These are phyloP conservation scores for Chromis chromis DNA, from an alignment of 2,797 vertebrate species.

Conservation along the genomic window DNA sequence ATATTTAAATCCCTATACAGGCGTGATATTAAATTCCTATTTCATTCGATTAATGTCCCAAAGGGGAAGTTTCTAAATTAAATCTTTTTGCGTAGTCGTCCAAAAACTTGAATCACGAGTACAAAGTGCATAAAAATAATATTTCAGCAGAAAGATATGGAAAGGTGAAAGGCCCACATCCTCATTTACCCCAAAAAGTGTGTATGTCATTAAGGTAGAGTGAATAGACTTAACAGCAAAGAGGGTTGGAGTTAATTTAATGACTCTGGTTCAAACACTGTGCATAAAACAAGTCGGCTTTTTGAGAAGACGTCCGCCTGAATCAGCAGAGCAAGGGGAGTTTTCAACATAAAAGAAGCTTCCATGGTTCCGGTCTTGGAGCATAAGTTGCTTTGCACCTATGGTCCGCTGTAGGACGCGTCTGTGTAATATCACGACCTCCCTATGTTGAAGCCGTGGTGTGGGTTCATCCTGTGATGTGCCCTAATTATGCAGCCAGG, in stretches of 20 bases:
- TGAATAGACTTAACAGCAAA: too few species aligned
- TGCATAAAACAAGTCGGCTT: too few species aligned
- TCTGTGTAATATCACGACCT: constrained; percentile 61
- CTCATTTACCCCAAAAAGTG: background rate
- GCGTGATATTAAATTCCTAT: background rate
- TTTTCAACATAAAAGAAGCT: constrained; percentile 15
- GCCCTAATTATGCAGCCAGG: constrained; percentile 65
- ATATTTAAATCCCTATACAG: background rate
- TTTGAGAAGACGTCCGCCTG: too few species aligned
- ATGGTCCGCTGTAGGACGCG: constrained; percentile 6
- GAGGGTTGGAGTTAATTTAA: constrained; percentile 3
- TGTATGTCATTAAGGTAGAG: too few species aligned
- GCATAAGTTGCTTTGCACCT: constrained; percentile 8
- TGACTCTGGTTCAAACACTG: background rate
- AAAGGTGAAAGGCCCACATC: background rate
- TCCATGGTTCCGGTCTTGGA: background rate
- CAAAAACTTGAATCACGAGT: background rate
- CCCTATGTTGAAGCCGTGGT: constrained; percentile 54
- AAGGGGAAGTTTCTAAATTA: background rate
- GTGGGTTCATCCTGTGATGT: constrained; percentile 57
- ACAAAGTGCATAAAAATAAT: background rate
- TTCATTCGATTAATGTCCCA: background rate
- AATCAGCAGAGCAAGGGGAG: background rate
- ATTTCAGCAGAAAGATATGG: background rate
- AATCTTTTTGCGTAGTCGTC: background rate